phyloP scores from a whole-genome alignment of 2,113 vertebrate genomes.

The Zosterops borbonicus region DNA sequence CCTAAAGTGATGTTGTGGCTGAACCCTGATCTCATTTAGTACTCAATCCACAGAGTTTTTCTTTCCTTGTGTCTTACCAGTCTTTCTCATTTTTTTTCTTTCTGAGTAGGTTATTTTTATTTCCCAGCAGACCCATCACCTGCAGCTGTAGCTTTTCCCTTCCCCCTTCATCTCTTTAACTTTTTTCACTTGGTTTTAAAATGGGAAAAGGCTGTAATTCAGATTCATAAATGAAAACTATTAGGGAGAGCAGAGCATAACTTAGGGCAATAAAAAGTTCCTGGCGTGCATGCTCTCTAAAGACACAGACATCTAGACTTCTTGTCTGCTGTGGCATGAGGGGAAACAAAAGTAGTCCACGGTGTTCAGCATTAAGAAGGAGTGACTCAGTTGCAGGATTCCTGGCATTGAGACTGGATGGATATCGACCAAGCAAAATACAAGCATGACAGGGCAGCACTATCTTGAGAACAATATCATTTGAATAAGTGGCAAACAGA shows the following conservation, averaged over 20 bases:
- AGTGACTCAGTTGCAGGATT: background rate
- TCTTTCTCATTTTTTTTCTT: background rate
- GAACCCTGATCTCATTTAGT: background rate
- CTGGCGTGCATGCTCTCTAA: background rate
- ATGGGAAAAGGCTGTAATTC: background rate
- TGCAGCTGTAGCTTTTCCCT: background rate
- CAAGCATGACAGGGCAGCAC: background rate
- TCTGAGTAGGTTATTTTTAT: background rate
- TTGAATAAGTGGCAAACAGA: background rate
- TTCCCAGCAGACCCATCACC: background rate
- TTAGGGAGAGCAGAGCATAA: background rate
- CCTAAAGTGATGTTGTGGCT: background rate
- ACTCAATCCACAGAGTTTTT: background rate
- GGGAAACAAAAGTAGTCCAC: background rate
- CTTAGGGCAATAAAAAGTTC: background rate
- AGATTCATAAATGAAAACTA: background rate
- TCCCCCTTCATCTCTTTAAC: background rate
- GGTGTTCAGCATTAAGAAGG: background rate
- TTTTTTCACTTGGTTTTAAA: background rate
- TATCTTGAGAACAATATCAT: background rate
- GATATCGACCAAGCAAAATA: fast-evolving
- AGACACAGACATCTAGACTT: background rate
- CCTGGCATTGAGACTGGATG: background rate
- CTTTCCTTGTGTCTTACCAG: background rate
- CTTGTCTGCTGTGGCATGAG: background rate